A percentile compares a stretch with the other conserved stretches of the same genome.
phyloP scores from a whole-genome alignment of 2,797 vertebrate genomes.

The Melopsittacus undulatus region DNA sequence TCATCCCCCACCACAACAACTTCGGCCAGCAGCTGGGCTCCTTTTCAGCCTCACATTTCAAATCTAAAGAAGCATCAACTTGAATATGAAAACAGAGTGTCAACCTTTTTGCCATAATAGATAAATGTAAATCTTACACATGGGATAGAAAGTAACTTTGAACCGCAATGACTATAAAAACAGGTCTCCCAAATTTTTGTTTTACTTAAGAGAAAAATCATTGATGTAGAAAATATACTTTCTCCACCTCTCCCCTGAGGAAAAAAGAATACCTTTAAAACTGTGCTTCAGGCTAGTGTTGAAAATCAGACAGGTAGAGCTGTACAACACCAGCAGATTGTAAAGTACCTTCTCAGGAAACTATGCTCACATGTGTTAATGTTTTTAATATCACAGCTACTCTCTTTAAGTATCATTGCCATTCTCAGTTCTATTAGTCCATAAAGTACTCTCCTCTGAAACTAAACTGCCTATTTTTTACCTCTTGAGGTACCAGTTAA shows the following conservation, averaged over 20 bases:
- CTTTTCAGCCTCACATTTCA: not conserved
- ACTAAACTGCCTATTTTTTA: not conserved
- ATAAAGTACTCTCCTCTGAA: not conserved
- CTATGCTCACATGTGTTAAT: not conserved
- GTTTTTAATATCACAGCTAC: not conserved
- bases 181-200: not conserved
- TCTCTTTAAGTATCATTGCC: not conserved
- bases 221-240: not conserved
- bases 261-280: not conserved
- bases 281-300: not conserved
- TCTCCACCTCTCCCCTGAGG: not conserved
- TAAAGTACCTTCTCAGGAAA: not conserved
- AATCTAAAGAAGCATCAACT: not conserved
- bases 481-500: not conserved
- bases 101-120: not conserved
- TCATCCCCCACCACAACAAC: not conserved
- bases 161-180: not conserved
- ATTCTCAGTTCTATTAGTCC: not conserved
- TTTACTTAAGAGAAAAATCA: not conserved
- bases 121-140: not conserved
- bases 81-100: not conserved
- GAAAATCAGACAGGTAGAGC: not conserved
- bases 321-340: not conserved
- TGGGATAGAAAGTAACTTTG: not conserved
- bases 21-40: not conserved